A percentile compares a stretch with the other conserved stretches of the same genome.
Evolutionary conservation across 2,888 invertebrate species (phyloP).

Genomic region (Drosophila nr. medialis): DNA sequence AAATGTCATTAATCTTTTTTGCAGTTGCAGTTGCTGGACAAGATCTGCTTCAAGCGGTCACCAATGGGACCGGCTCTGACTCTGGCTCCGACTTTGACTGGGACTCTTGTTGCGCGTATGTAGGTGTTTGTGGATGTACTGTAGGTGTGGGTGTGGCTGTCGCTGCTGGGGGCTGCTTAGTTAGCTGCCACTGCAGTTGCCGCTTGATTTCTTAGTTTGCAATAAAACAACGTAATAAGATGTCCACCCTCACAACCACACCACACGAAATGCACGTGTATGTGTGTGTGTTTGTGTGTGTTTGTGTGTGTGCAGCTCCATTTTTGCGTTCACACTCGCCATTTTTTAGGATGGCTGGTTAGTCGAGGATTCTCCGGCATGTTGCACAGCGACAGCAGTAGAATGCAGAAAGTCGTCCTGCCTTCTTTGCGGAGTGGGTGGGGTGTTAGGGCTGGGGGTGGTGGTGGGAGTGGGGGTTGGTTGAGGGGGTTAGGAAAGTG

Average conservation of each 20-base stretch:
- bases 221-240: slow-evolving; percentile 79
- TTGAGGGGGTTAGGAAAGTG: neutral
- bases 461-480: neutral
- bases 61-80: neutral
- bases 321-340: slow-evolving; percentile 48
- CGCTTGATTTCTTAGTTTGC: slow-evolving; percentile 69
- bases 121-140: neutral
- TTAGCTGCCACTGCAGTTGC: slow-evolving; percentile 47
- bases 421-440: neutral
- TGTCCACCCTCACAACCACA: slow-evolving; percentile 48
- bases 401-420: slow-evolving; percentile 10
- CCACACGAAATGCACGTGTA: slow-evolving; percentile 34
- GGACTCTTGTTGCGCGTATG: neutral
- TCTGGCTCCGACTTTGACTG: neutral
- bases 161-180: slow-evolving; percentile 26
- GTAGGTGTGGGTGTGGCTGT: neutral
- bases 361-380: slow-evolving; percentile 57
- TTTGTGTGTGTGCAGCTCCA: slow-evolving; percentile 33
- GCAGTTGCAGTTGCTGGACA: slow-evolving; percentile 48
- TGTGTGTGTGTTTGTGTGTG: slow-evolving; percentile 17
- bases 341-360: slow-evolving; percentile 79
- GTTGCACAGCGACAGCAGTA: slow-evolving; percentile 24
- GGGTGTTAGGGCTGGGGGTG: neutral
- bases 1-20: slow-evolving; percentile 77
- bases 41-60: slow-evolving; percentile 1